Evolutionary conservation across 1,140 invertebrate genomes (phyloP).

Genomic region (Penaeus indicus): DNA sequence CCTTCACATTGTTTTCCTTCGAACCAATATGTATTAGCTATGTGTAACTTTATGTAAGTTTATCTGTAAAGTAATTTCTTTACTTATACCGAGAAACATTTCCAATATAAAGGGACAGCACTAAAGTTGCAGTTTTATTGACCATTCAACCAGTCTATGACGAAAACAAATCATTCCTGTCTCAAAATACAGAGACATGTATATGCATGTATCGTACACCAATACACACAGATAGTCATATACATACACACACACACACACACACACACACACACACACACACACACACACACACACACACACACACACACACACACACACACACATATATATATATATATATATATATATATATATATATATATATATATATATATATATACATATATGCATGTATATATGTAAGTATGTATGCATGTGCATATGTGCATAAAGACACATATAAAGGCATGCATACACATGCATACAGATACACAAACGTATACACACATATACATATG

Average conservation of each 20-base stretch:
- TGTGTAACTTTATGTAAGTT: no score
- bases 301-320: conserved; percentile 17
- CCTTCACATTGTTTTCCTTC: no score
- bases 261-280: conserved; percentile 18
- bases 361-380: conserved; percentile 15
- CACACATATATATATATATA: neutral
- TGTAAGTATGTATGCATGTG: neutral
- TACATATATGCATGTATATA: neutral
- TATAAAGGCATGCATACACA: neutral
- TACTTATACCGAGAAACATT: no score
- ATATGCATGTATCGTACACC: neutral
- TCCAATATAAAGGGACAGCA: no score
- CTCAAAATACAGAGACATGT: neutral
- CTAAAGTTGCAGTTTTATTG: neutral
- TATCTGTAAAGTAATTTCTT: no score
- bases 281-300: conserved; percentile 25
- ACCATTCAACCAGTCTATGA: neutral
- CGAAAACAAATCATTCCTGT: neutral
- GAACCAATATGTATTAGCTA: no score
- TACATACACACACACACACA: conserved; percentile 15
- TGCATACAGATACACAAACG: neutral
- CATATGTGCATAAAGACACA: neutral
- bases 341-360: neutral
- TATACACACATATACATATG: neutral
- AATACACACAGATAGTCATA: neutral